Percentiles rank a stretch among this genome's conserved stretches.
Conservation (phyloP, 2,888 invertebrate species). For the Eumacrocentrus americanus region DNA sequence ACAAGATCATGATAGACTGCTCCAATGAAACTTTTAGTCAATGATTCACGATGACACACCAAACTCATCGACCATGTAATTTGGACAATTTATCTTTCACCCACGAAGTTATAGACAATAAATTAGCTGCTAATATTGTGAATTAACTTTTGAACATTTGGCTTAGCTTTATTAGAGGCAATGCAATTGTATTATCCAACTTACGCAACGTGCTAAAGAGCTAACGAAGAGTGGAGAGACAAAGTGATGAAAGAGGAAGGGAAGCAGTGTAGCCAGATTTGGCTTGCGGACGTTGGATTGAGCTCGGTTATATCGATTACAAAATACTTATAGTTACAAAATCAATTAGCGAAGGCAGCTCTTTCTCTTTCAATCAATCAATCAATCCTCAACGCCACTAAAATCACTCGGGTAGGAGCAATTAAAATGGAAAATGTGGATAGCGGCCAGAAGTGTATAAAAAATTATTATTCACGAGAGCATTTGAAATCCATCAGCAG, state of each 20-base stretch:
- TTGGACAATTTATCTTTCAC: neutral
- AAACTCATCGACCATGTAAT: constrained; percentile 8
- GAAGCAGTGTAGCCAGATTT: constrained; percentile 17
- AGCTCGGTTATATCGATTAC: constrained; percentile 36
- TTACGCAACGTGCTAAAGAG: constrained; percentile 28
- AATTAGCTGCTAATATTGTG: no score
- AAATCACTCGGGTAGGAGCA: neutral
- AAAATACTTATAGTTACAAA: constrained; percentile 16
- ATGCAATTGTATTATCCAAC: neutral
- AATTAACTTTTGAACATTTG: no score
- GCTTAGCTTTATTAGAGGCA: no score
- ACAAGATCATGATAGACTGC: constrained; percentile 8
- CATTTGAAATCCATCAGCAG: neutral
- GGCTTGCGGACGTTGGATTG: constrained; percentile 17
- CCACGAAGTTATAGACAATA: neutral
- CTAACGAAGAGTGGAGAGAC: constrained; percentile 1
- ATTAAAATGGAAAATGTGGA: neutral
- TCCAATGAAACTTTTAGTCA: neutral
- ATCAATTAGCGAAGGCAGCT: neutral
- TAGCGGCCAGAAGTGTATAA: neutral
- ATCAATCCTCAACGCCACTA: neutral
- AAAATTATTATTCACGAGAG: neutral
- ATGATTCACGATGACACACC: neutral
- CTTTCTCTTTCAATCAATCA: neutral
- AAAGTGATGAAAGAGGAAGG: constrained; percentile 14